Evolutionary conservation across 1,140 invertebrate genomes (phyloP).

Genomic region (Cheumatopsyche charites): DNA sequence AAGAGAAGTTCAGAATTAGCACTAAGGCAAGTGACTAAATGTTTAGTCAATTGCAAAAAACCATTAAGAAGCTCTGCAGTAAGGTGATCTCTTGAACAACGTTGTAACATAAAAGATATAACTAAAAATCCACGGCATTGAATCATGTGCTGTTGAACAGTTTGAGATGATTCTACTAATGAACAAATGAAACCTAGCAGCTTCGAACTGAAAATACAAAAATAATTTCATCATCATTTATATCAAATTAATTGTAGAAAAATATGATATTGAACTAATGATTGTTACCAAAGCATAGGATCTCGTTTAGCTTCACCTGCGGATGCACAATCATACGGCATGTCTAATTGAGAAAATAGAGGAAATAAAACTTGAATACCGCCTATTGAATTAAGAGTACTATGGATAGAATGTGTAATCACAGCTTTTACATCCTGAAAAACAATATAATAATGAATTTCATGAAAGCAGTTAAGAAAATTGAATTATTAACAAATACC

Average conservation of each 20-base stretch:
- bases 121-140: constrained; percentile 97
- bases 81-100: constrained; percentile 91
- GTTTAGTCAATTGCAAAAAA: constrained; percentile 94
- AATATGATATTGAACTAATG: neutral
- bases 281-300: constrained; percentile 80
- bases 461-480: neutral
- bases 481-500: constrained; percentile 63
- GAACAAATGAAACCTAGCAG: constrained; percentile 97
- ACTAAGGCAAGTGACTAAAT: constrained; percentile 92
- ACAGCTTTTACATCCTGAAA: constrained; percentile 97
- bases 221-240: constrained; percentile 9
- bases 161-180: constrained; percentile 93
- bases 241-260: neutral
- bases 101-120: constrained; percentile 95
- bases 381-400: constrained; percentile 97
- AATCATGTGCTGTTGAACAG: constrained; percentile 98
- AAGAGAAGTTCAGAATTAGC: constrained; percentile 92
- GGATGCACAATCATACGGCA: constrained; percentile 79
- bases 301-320: constrained; percentile 80
- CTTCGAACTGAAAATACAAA: constrained; percentile 80
- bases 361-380: constrained; percentile 99
- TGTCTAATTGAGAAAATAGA: constrained; percentile 95
- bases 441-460: neutral
- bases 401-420: constrained; percentile 98
- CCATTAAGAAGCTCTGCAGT: constrained; percentile 91